Conservation (phyloP, 2,113 vertebrate genomes). For the Cygnus atratus region DNA sequence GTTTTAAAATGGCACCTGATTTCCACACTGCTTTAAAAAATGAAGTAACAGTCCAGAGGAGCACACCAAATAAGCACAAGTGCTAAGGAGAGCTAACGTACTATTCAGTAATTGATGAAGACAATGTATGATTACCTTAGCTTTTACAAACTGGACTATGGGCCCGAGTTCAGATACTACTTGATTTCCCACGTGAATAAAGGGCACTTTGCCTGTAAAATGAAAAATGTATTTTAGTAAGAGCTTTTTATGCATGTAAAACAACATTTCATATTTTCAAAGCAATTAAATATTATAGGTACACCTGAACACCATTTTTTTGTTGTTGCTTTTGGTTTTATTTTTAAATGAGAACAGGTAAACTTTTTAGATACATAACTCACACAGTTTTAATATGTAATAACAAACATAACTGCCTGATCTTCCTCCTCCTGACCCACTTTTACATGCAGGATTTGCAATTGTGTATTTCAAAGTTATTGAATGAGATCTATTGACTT, state of each 20-base stretch:
- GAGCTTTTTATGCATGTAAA: neutral
- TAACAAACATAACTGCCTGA: neutral
- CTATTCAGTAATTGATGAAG: slow-evolving; percentile 56
- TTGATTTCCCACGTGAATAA: slow-evolving; percentile 96
- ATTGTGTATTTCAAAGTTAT: neutral
- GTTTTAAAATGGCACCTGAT: neutral
- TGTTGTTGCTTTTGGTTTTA: neutral
- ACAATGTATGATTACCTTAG: slow-evolving; percentile 82
- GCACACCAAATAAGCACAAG: slow-evolving; percentile 37
- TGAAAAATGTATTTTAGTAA: slow-evolving; percentile 31
- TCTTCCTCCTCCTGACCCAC: neutral
- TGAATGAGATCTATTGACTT: neutral
- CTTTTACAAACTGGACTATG: slow-evolving; percentile 97
- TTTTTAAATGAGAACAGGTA: neutral
- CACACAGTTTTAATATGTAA: neutral
- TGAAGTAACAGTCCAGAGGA: slow-evolving; percentile 35
- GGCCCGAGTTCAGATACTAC: slow-evolving; percentile 96
- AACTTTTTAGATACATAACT: neutral
- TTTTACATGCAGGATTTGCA: neutral
- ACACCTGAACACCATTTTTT: neutral
- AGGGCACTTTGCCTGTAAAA: slow-evolving; percentile 90
- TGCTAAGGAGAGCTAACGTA: slow-evolving; percentile 66
- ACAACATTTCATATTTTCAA: neutral
- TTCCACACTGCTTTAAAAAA: neutral
- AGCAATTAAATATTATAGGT: neutral